Evolutionary conservation across 2,113 vertebrate species (phyloP).

Genomic region (Sphyrna mokarran): DNA sequence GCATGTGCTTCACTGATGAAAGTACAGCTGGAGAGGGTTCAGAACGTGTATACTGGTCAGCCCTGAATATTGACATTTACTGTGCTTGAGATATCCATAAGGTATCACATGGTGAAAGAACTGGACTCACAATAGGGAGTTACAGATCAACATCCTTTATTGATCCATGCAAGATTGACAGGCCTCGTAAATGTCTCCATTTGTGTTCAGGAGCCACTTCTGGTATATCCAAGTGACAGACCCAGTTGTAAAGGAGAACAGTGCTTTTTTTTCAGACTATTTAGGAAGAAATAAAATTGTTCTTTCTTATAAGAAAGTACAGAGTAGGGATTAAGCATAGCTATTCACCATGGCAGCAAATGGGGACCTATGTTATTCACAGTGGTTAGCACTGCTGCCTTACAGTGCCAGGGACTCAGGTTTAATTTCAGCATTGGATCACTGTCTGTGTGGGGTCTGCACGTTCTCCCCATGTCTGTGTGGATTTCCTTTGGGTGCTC

Average conservation of each 20-base stretch:
- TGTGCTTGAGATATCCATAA: neutral
- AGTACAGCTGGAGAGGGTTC: neutral
- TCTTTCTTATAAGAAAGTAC: neutral
- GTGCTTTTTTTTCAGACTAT: neutral
- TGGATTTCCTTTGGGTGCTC: too few species aligned
- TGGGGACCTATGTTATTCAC: too few species aligned
- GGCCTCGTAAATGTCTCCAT: neutral
- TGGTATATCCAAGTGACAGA: neutral
- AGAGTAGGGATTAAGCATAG: neutral
- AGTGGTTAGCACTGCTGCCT: too few species aligned
- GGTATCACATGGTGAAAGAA: neutral
- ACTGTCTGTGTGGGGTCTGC: too few species aligned
- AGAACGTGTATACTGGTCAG: neutral
- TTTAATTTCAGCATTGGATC: too few species aligned
- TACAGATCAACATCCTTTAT: neutral
- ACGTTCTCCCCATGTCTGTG: too few species aligned
- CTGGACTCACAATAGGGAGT: neutral
- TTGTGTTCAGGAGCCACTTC: neutral
- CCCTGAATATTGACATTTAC: neutral
- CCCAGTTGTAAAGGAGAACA: neutral
- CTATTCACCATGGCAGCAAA: neutral
- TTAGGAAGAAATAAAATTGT: neutral
- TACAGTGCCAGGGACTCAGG: too few species aligned
- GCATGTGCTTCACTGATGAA: neutral
- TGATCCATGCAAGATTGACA: neutral